These are phyloP conservation scores for Andrena haemorrhoa DNA, from an alignment of 2,888 invertebrate genomes.

Conservation along the genomic window DNA sequence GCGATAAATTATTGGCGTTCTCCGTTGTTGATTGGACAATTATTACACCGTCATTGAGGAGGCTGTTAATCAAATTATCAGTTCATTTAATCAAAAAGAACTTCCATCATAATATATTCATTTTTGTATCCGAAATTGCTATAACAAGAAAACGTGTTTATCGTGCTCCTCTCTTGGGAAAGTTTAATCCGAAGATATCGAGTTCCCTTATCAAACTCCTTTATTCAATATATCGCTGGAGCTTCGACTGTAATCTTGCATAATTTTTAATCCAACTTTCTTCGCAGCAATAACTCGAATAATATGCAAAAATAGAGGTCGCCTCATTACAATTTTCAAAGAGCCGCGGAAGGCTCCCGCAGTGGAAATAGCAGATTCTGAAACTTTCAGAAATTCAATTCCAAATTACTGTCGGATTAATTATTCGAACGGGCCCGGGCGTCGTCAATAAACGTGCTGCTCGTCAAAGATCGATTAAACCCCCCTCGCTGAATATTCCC, in stretches of 20 bases:
- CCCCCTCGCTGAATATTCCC: slow-evolving; percentile 54
- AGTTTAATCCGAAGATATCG: background rate
- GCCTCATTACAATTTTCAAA: slow-evolving; percentile 19
- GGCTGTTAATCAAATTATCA: background rate
- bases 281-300: background rate
- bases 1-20: background rate
- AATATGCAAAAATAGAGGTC: slow-evolving; percentile 10
- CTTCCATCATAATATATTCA: too few relatives aligned
- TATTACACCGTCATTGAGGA: background rate
- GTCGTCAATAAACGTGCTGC: slow-evolving; percentile 42
- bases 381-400: slow-evolving; percentile 40
- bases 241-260: slow-evolving; percentile 11
- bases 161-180: background rate
- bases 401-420: slow-evolving; percentile 41
- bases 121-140: background rate
- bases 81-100: background rate
- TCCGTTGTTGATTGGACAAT: background rate
- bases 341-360: background rate
- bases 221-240: background rate
- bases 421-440: slow-evolving; percentile 36
- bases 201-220: background rate
- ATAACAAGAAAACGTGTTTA: background rate
- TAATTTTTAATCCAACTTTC: slow-evolving; percentile 49
- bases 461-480: slow-evolving; percentile 61
- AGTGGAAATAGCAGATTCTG: background rate